Base-by-base conservation (phyloP, 2,113 vertebrate genomes). In the Gnathonemus echidnorhynchus region DNA sequence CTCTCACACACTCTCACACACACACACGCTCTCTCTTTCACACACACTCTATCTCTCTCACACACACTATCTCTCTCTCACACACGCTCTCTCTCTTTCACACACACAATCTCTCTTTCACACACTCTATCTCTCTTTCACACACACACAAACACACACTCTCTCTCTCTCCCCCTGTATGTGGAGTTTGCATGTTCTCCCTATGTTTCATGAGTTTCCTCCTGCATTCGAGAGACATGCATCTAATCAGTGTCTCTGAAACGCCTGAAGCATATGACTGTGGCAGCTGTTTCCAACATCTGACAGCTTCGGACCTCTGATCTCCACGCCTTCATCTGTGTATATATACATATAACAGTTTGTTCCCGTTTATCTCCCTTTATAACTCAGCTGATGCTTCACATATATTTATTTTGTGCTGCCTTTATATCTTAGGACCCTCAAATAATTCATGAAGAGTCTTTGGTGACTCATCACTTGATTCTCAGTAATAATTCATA, bases 401-500 rank as follows among this genome's bases (percentile, higher is more conserved):
- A 27, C 27, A n/a, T 56, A 87, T 27, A 24, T 89, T 58, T 42
- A 45, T 62, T 52, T 89, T 50, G 15, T 27, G 6, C 80, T 62
- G 50, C 48, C 21, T 85, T 45, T 80, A 62, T 86, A 45, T 62
- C 24, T 42, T 80, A 46, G 52, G 39, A 48, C 45, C 31, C 10
- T 42, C 39, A 39, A 89, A 89, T 80, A 89, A 83, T 89, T 53
- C 50, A 89, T 80, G 53, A 62, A 86, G n/a, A n/a, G n/a, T 21
- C 80, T 19, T 86, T 56, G 70, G 19, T 89, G 89, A 89, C 80
- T 89, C 80, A 86, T 89, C 89, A 56, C 53, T 80, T 21, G 50
- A 27, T 42, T 52, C n/a, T 19, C 89, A 62, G 89, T 58, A 48
- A 89, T 89, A 62, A 89, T 89, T 83, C 56, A 89, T 85, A 62